Evolutionary conservation across 2,113 vertebrate genomes (phyloP).

Genomic region (Vimba vimba): DNA sequence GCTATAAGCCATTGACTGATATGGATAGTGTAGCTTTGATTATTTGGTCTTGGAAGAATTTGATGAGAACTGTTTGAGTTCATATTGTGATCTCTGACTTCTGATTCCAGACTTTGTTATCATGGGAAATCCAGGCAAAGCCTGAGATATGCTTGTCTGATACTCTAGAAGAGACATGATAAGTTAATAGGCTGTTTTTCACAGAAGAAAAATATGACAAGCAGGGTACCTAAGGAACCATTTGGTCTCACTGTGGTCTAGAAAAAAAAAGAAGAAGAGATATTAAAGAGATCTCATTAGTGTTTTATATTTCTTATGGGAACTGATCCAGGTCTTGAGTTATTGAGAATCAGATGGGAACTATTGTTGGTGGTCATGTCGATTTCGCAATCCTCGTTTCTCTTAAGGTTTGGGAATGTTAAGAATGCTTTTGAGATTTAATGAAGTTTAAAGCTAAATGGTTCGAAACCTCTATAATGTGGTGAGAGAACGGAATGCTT

Average conservation of each 20-base stretch:
- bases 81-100: too few relatives aligned
- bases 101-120: too few relatives aligned
- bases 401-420: conserved; percentile 48
- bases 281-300: conserved; percentile 1
- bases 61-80: too few relatives aligned
- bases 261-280: neutral
- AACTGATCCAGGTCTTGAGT: neutral
- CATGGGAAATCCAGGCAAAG: neutral
- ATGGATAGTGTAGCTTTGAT: too few relatives aligned
- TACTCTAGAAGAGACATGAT: neutral
- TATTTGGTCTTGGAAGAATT: too few relatives aligned
- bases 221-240: neutral
- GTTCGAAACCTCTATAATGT: conserved; percentile 56
- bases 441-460: conserved; percentile 54
- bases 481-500: conserved; percentile 52
- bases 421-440: conserved; percentile 53
- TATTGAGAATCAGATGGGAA: conserved; percentile 9
- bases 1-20: too few relatives aligned
- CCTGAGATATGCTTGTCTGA: neutral
- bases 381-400: conserved; percentile 31
- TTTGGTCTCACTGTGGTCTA: neutral
- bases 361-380: conserved; percentile 14
- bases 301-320: neutral
- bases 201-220: neutral
- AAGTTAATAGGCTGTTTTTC: neutral